A percentile compares a stretch with the other conserved stretches of the same genome.
Conservation (phyloP, 2,888 invertebrate species). For the Pachycephus smyrnensis region DNA sequence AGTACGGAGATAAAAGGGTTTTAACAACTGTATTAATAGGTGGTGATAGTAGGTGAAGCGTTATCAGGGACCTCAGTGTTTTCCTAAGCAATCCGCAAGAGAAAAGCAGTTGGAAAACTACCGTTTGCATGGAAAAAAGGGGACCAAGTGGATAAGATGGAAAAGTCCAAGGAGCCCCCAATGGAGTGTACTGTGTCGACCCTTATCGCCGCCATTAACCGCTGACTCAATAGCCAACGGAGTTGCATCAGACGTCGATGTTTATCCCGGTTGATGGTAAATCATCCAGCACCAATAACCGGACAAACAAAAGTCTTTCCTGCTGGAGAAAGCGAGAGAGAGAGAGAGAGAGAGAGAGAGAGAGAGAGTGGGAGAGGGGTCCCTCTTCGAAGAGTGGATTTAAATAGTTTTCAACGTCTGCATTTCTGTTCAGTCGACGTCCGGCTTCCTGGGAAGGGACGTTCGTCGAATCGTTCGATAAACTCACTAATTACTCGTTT, state of each 20-base stretch:
- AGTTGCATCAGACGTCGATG: conserved; percentile 61
- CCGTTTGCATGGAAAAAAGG: neutral
- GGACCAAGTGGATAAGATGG: conserved; percentile 33
- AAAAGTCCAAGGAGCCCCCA: conserved; percentile 47
- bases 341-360: too few species aligned
- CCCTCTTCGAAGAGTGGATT: conserved; percentile 25
- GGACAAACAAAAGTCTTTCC: conserved; percentile 55
- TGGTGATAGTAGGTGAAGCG: neutral
- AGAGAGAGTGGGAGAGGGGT: too few species aligned
- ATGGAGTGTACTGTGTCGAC: conserved; percentile 39
- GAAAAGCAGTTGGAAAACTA: neutral
- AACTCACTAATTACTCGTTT: too few species aligned
- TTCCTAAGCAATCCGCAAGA: neutral
- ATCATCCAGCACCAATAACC: conserved; percentile 15
- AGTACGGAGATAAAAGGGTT: too few species aligned
- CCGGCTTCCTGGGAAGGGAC: too few species aligned
- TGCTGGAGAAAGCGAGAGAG: conserved; percentile 26
- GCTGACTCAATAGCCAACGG: conserved; percentile 56
- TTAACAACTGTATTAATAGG: neutral
- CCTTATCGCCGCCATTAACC: conserved; percentile 54
- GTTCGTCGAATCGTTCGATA: too few species aligned
- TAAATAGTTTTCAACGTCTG: conserved; percentile 47
- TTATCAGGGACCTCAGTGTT: neutral
- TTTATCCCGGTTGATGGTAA: conserved; percentile 55
- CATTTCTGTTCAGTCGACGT: conserved; percentile 7